phyloP scores from a whole-genome alignment of 2,113 vertebrate genomes.

The Apteryx owenii region DNA sequence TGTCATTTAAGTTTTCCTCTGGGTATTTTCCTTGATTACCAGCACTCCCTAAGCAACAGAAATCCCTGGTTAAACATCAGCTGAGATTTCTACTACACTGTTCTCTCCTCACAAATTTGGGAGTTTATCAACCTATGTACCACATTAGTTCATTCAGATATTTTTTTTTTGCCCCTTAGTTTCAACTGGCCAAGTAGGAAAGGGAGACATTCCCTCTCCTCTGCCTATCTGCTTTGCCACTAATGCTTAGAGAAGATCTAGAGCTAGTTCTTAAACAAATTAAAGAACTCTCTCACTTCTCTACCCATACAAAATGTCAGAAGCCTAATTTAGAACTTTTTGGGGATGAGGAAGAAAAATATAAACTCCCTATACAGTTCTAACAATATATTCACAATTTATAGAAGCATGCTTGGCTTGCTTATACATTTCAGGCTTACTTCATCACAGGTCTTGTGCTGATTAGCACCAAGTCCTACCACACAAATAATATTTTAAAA shows the following conservation, averaged over 20 bases:
- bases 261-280: background rate
- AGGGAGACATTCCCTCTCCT: background rate
- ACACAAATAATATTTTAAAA: background rate
- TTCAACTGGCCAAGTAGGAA: background rate
- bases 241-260: background rate
- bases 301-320: fast-evolving
- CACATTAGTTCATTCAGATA: background rate
- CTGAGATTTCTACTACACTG: background rate
- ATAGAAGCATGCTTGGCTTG: background rate
- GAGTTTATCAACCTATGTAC: background rate
- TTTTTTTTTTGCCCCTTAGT: background rate
- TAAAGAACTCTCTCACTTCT: background rate
- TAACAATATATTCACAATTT: background rate
- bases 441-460: background rate
- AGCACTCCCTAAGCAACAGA: background rate
- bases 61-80: background rate
- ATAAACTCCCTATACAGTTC: fast-evolving
- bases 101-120: background rate
- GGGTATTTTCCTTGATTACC: fast-evolving
- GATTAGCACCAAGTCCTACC: background rate
- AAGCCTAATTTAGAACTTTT: background rate
- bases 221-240: background rate
- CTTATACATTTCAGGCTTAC: background rate
- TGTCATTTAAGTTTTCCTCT: background rate
- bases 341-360: too few relatives aligned